phyloP scores from a whole-genome alignment of 2,113 vertebrate species.

The Steatornis caripensis region DNA sequence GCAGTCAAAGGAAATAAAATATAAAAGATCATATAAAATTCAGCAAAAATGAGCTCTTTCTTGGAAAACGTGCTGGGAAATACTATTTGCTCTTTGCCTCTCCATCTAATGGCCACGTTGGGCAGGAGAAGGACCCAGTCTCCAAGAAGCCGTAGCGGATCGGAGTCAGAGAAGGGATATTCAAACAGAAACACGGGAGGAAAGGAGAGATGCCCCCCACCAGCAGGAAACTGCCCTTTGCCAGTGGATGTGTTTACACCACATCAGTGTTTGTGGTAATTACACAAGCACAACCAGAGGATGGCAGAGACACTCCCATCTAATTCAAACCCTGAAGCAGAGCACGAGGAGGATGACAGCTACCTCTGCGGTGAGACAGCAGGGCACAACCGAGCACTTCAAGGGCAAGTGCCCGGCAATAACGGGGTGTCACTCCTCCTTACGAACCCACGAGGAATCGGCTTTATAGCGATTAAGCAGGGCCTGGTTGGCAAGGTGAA shows the following conservation, averaged over 20 bases:
- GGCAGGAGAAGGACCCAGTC: background rate
- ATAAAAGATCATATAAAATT: background rate
- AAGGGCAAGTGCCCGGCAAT: background rate
- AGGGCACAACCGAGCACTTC: background rate
- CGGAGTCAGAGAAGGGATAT: background rate
- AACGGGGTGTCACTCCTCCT: background rate
- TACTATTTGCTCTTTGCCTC: background rate
- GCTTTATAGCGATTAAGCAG: background rate
- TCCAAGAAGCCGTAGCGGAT: background rate
- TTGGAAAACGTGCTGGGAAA: background rate
- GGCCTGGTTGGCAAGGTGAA: background rate
- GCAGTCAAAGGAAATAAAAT: background rate
- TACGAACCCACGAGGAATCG: background rate
- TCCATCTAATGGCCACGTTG: background rate
- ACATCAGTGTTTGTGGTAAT: background rate
- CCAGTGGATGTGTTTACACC: background rate
- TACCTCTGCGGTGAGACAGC: background rate
- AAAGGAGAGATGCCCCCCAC: background rate
- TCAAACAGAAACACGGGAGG: accelerated
- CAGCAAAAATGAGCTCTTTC: background rate
- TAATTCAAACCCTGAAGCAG: background rate
- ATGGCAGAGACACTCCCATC: background rate
- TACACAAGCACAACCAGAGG: background rate
- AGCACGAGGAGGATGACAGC: background rate
- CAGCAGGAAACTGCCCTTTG: background rate